These are phyloP conservation scores for Scortum barcoo DNA, from an alignment of 2,113 vertebrate genomes.

Conservation along the genomic window DNA sequence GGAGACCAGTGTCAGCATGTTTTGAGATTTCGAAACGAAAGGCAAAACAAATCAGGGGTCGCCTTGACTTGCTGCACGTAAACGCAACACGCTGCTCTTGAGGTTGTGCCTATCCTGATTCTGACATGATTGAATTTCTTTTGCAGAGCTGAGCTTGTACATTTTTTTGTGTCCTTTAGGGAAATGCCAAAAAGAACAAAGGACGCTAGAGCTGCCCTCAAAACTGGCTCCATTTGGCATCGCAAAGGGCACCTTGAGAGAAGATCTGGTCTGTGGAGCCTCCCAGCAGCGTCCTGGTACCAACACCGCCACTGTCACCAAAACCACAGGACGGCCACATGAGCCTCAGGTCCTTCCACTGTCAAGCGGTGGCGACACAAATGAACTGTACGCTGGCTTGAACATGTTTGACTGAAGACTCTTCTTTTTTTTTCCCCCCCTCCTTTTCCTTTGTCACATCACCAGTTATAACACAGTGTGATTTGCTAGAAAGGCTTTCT, in stretches of 20 bases:
- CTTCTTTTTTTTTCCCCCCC: constrained; percentile 26
- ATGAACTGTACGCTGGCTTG: constrained; percentile 27
- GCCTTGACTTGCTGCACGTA: neutral
- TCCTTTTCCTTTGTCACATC: constrained; percentile 30
- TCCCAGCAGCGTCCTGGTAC: constrained; percentile 49
- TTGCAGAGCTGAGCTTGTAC: neutral
- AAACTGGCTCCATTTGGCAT: constrained; percentile 49
- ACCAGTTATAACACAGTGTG: constrained; percentile 46
- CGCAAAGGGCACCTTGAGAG: constrained; percentile 28
- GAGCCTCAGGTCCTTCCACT: constrained; percentile 44
- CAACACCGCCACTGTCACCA: constrained; percentile 44
- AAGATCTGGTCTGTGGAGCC: constrained; percentile 42
- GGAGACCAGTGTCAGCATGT: constrained; percentile 56
- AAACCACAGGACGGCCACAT: constrained; percentile 41
- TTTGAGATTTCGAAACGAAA: constrained; percentile 11
- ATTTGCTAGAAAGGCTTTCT: constrained; percentile 53
- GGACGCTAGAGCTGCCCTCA: constrained; percentile 86
- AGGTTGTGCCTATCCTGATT: neutral
- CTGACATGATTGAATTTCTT: neutral
- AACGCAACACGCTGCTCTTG: constrained; percentile 9
- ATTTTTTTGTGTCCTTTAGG: constrained; percentile 79
- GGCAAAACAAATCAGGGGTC: neutral
- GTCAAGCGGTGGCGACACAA: constrained; percentile 38
- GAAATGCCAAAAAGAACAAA: constrained; percentile 97
- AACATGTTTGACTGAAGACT: constrained; percentile 56